Evolutionary conservation across 2,888 invertebrate species (phyloP).

Genomic region (Acanthacorydalis orientalis): DNA sequence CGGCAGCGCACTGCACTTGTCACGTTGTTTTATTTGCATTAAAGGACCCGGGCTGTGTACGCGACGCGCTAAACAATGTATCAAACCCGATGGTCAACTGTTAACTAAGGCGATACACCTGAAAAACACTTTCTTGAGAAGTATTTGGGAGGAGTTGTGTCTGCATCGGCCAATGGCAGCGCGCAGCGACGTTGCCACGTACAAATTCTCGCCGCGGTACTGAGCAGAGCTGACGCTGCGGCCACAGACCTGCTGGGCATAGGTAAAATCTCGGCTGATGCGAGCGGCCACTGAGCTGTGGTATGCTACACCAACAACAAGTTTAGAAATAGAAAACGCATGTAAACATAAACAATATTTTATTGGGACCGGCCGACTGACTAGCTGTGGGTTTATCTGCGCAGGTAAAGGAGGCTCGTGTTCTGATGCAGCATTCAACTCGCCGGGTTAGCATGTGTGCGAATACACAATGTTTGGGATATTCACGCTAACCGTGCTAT

Average conservation of each 20-base stretch:
- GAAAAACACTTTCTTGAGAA: conserved; percentile 9
- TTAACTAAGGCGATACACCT: conserved; percentile 13
- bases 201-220: no score
- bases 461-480: no score
- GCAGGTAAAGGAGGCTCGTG: no score
- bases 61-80: conserved; percentile 5
- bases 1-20: no score
- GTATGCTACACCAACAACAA: conserved; percentile 9
- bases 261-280: no score
- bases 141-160: conserved; percentile 23
- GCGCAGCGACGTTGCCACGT: conserved; percentile 24
- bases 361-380: neutral
- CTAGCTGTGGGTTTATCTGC: no score
- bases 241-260: no score
- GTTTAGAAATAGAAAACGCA: conserved; percentile 15
- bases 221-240: no score
- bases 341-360: conserved; percentile 30
- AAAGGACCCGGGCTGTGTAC: neutral
- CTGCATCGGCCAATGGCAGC: conserved; percentile 18
- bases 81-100: conserved; percentile 25
- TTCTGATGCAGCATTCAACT: no score
- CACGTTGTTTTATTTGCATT: neutral
- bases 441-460: no score
- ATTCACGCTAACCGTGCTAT: no score
- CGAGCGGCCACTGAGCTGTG: no score